Evolutionary conservation across 1,140 invertebrate species (phyloP), one percentile per base, ranked within the genome.

Genomic region (Neodiprion fabricii): DNA sequence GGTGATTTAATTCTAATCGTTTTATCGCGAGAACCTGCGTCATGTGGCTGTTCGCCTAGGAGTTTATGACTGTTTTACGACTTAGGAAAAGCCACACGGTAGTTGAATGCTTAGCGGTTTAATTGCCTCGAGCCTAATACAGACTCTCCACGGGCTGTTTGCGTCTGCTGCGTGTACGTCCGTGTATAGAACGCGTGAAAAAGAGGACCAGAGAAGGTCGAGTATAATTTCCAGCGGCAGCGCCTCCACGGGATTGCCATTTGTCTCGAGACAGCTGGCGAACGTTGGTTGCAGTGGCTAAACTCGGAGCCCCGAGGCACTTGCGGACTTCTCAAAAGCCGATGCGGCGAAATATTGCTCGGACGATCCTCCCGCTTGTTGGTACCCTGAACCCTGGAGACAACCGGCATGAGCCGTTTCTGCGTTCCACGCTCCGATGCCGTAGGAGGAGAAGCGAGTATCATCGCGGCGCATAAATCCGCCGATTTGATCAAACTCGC

Each of bases 151-250:
- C 28, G 28, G 2, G 28, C 5, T 40, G 28, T 5, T 40, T 40
- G 14, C 61, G 61, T 66, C 1, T 14, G 14, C 61, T n/a, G 7
- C 68, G 12, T 23, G 23, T 7, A 8, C 68, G 7, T 11, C 11
- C 23, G 47, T 69, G 21, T 23, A 66, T 28, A 47, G 7, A 66
- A 14, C 68, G 47, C 21, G 68, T 47, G 47, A 23, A 47, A 69
- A 69, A 47, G 21, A 23, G 68, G 68, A 69, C 68, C 21, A 47
- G 68, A 69, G 11, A 12, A 23, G 74, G 77, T 21, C 17, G 79
- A 74, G 73, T 75, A 79, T 80, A 80, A 80, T 77, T 80, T 80
- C 75, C 79, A 73, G 78, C 75, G 75, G 74, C 78, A 74, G 77
- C 74, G 77, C 11, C 53, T 14, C 53, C 53, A 72, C 75, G 80